Base-by-base conservation (phyloP, 1,140 invertebrate genomes). In the Panulirus ornatus region DNA sequence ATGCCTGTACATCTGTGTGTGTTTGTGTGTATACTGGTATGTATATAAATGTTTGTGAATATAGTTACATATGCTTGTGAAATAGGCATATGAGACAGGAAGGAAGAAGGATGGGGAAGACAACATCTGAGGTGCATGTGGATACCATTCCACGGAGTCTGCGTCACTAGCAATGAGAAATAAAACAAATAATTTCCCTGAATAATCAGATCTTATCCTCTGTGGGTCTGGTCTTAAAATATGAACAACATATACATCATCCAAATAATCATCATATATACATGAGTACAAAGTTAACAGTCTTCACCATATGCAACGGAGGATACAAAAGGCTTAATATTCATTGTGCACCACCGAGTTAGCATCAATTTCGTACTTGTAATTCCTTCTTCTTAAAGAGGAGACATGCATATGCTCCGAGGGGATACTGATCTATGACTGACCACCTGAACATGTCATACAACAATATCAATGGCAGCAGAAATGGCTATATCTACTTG, bases 321-420 rank as follows among this genome's bases (percentile, higher is more conserved):
- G 83, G 34, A 40, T 75, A 73, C 54, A 75, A 75, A 85, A 85
- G 66, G 40, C 83, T 47, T 85, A 19, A 47, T 75, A 85, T 75
- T 85, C 70, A 85, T 51, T 85, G 83, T 85, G 83, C 38, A 73
- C 83, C 70, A 75, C 83, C 83, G 30, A 85, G 83, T 85, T 75
- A 83, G 70, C 83, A 47, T 85, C 5, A 30, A 66, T 66, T 66
- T 66, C n/a, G n/a, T n/a, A n/a, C n/a, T n/a, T n/a, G n/a, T n/a
- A 58, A 11, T 36, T 51, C 34, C 51, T 54, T 73, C 27, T 30
- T 84, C 36, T 63, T 44, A 34, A 54, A 71, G 42, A 88, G 11
- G 86, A 58, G 86, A 22, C 73, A 83, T 81, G 76, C 86, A 83
- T 34, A 42, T 40, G 58, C 86, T 66, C 40, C 73, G 14, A 34